Base-by-base conservation (phyloP, 2,888 invertebrate genomes). In the Acrocyrtus sp. region DNA sequence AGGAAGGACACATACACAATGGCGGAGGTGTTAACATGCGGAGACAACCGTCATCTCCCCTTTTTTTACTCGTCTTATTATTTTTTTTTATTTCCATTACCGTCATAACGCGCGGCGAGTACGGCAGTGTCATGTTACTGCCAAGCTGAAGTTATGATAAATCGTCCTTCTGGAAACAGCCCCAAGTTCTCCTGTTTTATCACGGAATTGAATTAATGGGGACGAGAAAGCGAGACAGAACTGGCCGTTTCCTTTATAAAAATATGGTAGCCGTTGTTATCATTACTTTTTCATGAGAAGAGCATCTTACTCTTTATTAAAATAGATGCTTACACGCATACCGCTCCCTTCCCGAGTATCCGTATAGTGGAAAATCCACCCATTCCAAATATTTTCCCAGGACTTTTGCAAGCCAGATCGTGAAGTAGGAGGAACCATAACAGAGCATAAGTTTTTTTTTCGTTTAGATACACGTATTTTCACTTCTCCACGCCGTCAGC, bases 161-260 rank as follows among this genome's bases (percentile, higher is more conserved):
- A 73, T 73, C 51, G 61, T 61, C 56, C 21, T 67, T 57, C 6
- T 58, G 19, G 41, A 39, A 60, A 66, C 53, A 48, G 41, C 50
- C 51, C 58, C 47, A 69, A 45, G 54, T 72, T 73, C n/a, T 73
- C 54, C 62, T 62, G 39, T 56, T 73, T 67, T 73, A 73, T 73
- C 73, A 73, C 56, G 27, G 73, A 73, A 73, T 73, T 73, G 73
- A 73, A 73, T 73, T 73, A 73, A 73, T 72, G 66, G 66, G 58
- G 60, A 65, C 22, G 66, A 67, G 48, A 70, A 34, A 34, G 34
- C 34, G 6, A 12, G 34, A 34, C 6, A 34, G 12, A 34, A 34
- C 34, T 34, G 12, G 34, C 34, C 34, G n/a, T n/a, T n/a, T n/a
- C n/a, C n/a, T n/a, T n/a, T 34, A 12, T 34, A 34, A 8, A 34